phyloP scores from a whole-genome alignment of 2,113 vertebrate genomes.

The Cyanoliseus patagonus region DNA sequence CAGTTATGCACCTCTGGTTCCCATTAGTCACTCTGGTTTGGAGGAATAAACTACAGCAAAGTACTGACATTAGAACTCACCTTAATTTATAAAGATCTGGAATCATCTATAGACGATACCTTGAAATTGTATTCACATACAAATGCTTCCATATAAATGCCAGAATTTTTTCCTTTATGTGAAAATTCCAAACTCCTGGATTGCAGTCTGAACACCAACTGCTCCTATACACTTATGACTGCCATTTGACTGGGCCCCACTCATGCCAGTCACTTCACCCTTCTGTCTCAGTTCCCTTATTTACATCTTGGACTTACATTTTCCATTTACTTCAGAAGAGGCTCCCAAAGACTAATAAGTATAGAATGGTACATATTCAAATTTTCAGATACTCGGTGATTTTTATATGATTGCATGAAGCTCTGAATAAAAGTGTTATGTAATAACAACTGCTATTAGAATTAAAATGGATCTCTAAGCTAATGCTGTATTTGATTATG shows the following conservation, averaged over 20 bases:
- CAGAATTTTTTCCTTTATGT: neutral
- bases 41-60: neutral
- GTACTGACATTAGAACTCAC: neutral
- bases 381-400: neutral
- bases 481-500: neutral
- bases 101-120: neutral
- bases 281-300: neutral
- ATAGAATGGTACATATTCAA: neutral
- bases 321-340: neutral
- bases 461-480: neutral
- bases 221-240: neutral
- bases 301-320: neutral
- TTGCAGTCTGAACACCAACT: neutral
- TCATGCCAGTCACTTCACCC: neutral
- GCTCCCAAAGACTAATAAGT: neutral
- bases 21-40: accelerated
- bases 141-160: neutral
- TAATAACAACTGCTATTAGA: neutral
- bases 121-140: neutral
- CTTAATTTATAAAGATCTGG: neutral
- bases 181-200: neutral
- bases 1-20: neutral
- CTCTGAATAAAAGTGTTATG: neutral
- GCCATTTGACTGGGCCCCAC: neutral
- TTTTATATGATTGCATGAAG: neutral